phyloP scores from a whole-genome alignment of 2,888 invertebrate species.

The Eupithecia centaureata region DNA sequence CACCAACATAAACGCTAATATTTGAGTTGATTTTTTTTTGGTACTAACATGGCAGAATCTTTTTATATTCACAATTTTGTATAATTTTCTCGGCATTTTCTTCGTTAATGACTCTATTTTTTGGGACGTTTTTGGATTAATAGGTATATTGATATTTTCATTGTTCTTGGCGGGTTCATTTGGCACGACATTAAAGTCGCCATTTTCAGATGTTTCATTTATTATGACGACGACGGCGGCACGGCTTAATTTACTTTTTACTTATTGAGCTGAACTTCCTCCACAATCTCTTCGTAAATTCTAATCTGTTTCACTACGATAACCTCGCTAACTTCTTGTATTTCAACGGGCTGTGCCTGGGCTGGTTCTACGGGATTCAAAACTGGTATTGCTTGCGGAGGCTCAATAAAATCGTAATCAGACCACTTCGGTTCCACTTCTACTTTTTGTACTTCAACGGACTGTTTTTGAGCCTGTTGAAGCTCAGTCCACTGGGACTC shows the following conservation, averaged over 20 bases:
- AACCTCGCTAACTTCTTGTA: constrained; percentile 24
- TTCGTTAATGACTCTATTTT: too few relatives aligned
- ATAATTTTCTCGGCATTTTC: neutral
- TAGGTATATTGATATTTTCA: too few relatives aligned
- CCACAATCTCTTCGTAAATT: constrained; percentile 22
- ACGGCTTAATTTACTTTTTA: neutral
- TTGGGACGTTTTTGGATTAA: neutral
- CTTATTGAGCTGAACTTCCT: constrained; percentile 4
- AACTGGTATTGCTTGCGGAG: constrained; percentile 15
- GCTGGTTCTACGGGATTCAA: constrained; percentile 14
- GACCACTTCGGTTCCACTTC: constrained; percentile 20
- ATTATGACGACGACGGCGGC: neutral
- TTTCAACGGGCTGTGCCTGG: constrained; percentile 17
- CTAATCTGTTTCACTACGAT: constrained; percentile 18
- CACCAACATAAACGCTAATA: neutral
- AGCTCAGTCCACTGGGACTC: constrained; percentile 21
- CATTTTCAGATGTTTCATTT: neutral
- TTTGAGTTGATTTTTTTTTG: neutral
- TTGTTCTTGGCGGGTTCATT: neutral
- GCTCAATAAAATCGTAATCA: constrained; percentile 13
- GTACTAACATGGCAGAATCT: neutral
- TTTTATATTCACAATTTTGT: neutral
- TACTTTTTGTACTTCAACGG: constrained; percentile 17
- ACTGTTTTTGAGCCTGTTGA: constrained; percentile 15
- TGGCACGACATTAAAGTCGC: neutral